These are phyloP conservation scores for Anolis carolinensis DNA, from an alignment of 2,113 vertebrate species.

Conservation along the genomic window DNA sequence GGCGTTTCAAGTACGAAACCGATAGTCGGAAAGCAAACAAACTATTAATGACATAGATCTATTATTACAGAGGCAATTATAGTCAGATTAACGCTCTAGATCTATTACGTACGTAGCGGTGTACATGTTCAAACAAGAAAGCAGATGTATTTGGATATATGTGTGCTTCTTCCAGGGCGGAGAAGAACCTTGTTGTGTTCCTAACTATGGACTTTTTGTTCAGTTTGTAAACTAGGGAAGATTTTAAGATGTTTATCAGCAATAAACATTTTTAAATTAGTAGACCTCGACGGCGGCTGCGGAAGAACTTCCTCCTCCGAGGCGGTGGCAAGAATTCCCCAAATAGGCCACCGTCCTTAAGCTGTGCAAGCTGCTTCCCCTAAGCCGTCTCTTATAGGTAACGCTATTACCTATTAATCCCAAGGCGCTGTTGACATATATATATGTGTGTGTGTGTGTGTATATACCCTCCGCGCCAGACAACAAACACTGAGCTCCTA, in stretches of 20 bases:
- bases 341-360: background rate
- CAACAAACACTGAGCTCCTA: background rate
- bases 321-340: background rate
- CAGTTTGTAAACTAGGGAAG: slow-evolving; percentile 22
- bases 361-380: background rate
- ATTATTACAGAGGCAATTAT: background rate
- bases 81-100: background rate
- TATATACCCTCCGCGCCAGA: background rate
- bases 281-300: background rate
- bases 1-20: background rate
- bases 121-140: slow-evolving; percentile 7
- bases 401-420: background rate
- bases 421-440: background rate
- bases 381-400: background rate
- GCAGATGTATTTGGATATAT: background rate
- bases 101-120: slow-evolving; percentile 18
- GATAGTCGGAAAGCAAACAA: background rate
- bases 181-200: background rate
- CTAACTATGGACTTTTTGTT: background rate
- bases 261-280: slow-evolving; percentile 42
- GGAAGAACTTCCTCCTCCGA: too few relatives aligned
- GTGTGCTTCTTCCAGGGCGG: background rate
- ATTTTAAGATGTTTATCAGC: slow-evolving; percentile 33
- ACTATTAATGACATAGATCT: background rate
- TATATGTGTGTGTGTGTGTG: too few relatives aligned